phyloP scores from a whole-genome alignment of 2,113 vertebrate genomes.

The Aix galericulata region DNA sequence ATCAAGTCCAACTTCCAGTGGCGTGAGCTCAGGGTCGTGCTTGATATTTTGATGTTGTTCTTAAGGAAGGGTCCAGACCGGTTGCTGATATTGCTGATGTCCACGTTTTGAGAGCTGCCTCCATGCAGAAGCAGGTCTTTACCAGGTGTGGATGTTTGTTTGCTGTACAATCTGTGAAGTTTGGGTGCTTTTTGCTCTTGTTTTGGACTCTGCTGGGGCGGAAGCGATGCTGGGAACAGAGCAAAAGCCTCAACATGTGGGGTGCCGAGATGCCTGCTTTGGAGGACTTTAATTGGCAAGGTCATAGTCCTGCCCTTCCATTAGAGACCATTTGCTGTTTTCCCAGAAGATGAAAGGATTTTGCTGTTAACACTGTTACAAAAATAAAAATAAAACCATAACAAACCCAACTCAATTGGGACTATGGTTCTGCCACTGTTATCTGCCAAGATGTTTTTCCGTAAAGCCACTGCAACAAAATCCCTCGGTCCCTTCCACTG shows the following conservation, averaged over 20 bases:
- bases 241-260: not conserved
- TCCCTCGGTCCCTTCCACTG: not conserved
- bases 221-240: constrained; percentile 2
- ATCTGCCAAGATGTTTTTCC: constrained; percentile 5
- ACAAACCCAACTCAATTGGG: constrained; percentile 17
- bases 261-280: not conserved
- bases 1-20: not conserved
- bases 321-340: constrained; percentile 3
- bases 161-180: not conserved
- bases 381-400: not conserved
- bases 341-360: constrained; percentile 60
- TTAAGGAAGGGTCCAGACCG: not conserved
- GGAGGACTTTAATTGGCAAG: not conserved
- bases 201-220: not conserved
- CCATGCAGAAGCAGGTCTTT: not conserved
- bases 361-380: not conserved
- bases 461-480: not conserved
- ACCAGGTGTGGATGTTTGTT: not conserved
- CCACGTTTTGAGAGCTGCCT: not conserved
- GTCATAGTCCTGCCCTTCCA: constrained; percentile 9
- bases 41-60: not conserved
- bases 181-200: not conserved
- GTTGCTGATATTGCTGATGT: not conserved
- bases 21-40: not conserved
- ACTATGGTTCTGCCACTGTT: not conserved